These are phyloP conservation scores for Agapostemon virescens DNA, from an alignment of 2,888 invertebrate species.

Conservation along the genomic window DNA sequence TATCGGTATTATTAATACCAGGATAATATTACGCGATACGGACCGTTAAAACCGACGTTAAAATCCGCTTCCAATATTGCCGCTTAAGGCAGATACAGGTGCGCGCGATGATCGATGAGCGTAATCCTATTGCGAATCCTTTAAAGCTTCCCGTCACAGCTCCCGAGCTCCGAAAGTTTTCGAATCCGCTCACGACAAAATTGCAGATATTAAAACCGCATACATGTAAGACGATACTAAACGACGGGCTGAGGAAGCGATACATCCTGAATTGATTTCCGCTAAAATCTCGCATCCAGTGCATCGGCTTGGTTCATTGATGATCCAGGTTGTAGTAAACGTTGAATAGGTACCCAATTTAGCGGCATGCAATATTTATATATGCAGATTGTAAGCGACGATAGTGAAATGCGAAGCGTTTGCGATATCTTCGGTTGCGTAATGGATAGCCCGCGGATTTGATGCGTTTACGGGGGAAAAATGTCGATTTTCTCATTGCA, in stretches of 20 bases:
- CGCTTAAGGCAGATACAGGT: conserved; percentile 68
- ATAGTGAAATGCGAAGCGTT: no score
- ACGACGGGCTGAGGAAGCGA: neutral
- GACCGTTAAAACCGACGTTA: conserved; percentile 68
- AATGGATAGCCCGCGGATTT: no score
- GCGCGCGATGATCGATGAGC: conserved; percentile 66
- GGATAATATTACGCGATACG: conserved; percentile 72
- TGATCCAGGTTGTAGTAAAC: no score
- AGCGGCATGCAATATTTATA: no score
- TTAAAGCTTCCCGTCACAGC: conserved; percentile 61
- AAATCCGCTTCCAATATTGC: conserved; percentile 69
- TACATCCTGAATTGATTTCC: neutral
- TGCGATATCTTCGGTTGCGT: no score
- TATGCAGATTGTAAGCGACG: no score
- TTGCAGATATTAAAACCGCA: conserved; percentile 48
- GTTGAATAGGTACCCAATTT: no score
- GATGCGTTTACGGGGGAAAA: no score
- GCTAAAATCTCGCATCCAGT: no score
- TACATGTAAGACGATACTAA: conserved; percentile 40
- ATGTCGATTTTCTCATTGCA: no score
- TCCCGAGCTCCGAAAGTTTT: conserved; percentile 52
- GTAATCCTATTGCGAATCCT: conserved; percentile 69
- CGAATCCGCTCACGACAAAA: conserved; percentile 55
- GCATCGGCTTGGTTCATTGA: neutral
- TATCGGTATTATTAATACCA: conserved; percentile 73